Base-by-base conservation (phyloP, 2,113 vertebrate genomes). In the Melospiza melodia region DNA sequence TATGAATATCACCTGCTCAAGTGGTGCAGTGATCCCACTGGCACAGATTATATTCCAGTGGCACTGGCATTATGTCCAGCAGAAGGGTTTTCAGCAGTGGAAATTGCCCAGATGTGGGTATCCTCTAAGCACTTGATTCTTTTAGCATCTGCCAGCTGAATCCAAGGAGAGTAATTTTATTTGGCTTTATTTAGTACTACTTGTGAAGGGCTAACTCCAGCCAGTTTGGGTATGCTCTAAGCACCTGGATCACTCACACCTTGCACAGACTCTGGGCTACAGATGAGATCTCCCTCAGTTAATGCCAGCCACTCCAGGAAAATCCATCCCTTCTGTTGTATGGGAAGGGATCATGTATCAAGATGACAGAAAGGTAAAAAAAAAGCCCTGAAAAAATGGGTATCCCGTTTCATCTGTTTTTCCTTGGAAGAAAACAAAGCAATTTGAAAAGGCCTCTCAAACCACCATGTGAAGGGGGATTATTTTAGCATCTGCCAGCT, bases 401-500 rank as follows among this genome's bases (percentile, higher is more conserved):
- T 54, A 66, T 23, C 13, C 15, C 3, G 8, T 43, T 68, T 65
- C 5, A 24, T 14, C 35, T 5, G 2, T 18, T 28, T 77, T 25
- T 72, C 27, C 35, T 44, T 18, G 51, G 20, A 76, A 73, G 31
- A 46, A 52, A 77, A 74, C 24, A 7, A 74, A 48, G 2, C 5
- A 11, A 31, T 10, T 9, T 46, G 54, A 76, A 73, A 76, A 73
- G 63, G 27, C 43, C n/a, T 85, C 59, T 62, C 24, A 55, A 33
- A 69, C 33, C 44, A 74, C 52, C 9, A 12, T 0, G 6, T 59
- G 80, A 77, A 85, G 17, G 37, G 78, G 51, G 75, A 51, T 63
- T 58, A 67, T 68, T 92, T 75, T 52, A 69, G 72, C 87, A 74
- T 84, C 82, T 94, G 91, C 69, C 89, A 94, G 19, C 0, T 19